Evolutionary conservation across 2,113 vertebrate genomes (phyloP), one percentile per base, ranked within the genome.

Genomic region (Struthidea cinerea): DNA sequence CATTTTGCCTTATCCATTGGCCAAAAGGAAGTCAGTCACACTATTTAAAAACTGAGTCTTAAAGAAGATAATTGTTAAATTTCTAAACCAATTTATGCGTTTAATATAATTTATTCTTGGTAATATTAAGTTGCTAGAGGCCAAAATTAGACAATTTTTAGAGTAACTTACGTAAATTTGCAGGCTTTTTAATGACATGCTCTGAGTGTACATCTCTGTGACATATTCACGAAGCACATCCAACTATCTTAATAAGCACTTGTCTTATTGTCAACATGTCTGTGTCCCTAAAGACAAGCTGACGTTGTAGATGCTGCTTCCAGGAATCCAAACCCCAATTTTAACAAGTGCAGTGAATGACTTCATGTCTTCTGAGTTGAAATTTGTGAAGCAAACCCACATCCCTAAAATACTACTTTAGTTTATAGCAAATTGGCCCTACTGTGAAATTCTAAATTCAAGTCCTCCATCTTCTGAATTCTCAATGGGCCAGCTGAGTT

Each of bases 151-250:
- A 46, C 44, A 46, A n/a, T 42, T 76, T 86, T 73, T 80, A 47
- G 30, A 39, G 6, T n/a, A 52, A 47, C 4, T 30, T 35, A 16
- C 0, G 0, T 76, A 60, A 63, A 44, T 55, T 71, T 71, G 8
- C 6, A 42, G 42, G 3, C 20, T 33, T 65, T 92, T 69, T 35
- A 65, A 33, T 2, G 23, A 30, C 23, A 47, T 32, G 3, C 3
- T 56, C 21, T 61, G 24, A 30, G 22, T n/a, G 14, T 50, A n/a
- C 20, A 10, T 60, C 18, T 70, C 7, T 59, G 53, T 71, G 41
- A 42, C 27, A 11, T 37, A 23, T 23, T 42, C 39, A 64, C n/a
- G 61, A 89, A 76, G 30, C 4, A 55, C 30, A 88, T 71, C 39
- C 26, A 67, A 20, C 28, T 55, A 2, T 20, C 33, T 55, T 86